Conservation (phyloP, 2,888 invertebrate species). For the Colostygia pectinataria region DNA sequence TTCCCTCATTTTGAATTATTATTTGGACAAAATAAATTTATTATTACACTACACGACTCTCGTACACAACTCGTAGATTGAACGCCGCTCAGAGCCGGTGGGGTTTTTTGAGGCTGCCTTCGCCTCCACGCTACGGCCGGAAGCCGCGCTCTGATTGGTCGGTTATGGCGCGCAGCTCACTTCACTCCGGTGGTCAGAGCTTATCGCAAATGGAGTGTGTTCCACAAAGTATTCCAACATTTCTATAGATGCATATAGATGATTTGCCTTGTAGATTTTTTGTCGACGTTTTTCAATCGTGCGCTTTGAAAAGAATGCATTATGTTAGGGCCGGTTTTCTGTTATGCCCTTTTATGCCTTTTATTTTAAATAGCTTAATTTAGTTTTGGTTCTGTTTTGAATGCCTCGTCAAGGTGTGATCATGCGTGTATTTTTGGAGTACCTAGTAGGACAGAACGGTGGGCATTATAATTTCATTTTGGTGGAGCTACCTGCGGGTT, state of each 20-base stretch:
- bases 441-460: slow-evolving; percentile 21
- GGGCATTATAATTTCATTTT: slow-evolving; percentile 34
- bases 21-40: slow-evolving; percentile 67
- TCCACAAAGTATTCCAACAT: slow-evolving; percentile 39
- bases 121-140: slow-evolving; percentile 72
- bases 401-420: slow-evolving; percentile 43
- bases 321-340: neutral
- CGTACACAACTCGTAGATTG: slow-evolving; percentile 75
- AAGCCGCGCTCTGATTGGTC: slow-evolving; percentile 61
- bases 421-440: slow-evolving; percentile 50
- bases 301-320: neutral
- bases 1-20: slow-evolving; percentile 87
- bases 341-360: neutral
- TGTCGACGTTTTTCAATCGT: slow-evolving; percentile 9
- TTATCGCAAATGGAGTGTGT: slow-evolving; percentile 52
- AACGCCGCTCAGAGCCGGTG: slow-evolving; percentile 56
- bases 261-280: slow-evolving; percentile 14
- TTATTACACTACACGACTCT: slow-evolving; percentile 74
- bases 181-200: slow-evolving; percentile 50
- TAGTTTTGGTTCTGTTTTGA: slow-evolving; percentile 54
- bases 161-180: slow-evolving; percentile 48
- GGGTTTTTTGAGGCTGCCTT: slow-evolving; percentile 74
- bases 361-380: neutral
- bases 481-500: no score
- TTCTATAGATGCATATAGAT: slow-evolving; percentile 48